These are phyloP conservation scores for Callyntrura sp. DNA, from an alignment of 2,888 invertebrate genomes.

Conservation along the genomic window DNA sequence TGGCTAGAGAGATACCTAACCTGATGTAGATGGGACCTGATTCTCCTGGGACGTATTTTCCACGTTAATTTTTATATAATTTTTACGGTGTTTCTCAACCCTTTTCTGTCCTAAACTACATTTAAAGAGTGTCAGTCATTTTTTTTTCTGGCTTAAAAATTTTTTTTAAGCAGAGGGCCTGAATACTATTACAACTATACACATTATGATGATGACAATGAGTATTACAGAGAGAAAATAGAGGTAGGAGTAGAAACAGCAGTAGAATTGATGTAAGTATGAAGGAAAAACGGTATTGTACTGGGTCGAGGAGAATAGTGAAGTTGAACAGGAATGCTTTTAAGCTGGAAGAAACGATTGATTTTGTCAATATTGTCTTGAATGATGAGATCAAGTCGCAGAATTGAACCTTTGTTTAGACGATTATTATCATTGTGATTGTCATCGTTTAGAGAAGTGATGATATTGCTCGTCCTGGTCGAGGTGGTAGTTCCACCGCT, in stretches of 20 bases:
- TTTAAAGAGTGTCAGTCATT: constrained; percentile 45
- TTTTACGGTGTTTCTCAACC: constrained; percentile 23
- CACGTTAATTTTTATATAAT: not conserved
- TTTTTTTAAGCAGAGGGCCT: constrained; percentile 19
- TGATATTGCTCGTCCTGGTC: not conserved
- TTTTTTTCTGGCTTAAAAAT: constrained; percentile 46
- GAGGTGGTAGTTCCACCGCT: constrained; percentile 14
- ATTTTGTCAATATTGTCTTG: constrained; percentile 83
- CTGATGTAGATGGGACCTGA: constrained; percentile 8
- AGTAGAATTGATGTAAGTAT: constrained; percentile 38
- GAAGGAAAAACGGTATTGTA: constrained; percentile 70
- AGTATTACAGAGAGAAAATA: constrained; percentile 26
- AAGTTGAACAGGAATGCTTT: constrained; percentile 82
- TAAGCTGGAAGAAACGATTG: constrained; percentile 82
- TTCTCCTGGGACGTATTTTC: not conserved
- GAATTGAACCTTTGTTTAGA: constrained; percentile 80
- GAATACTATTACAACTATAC: constrained; percentile 18
- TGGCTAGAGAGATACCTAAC: not conserved
- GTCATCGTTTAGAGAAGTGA: constrained; percentile 44
- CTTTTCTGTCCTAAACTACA: constrained; percentile 59
- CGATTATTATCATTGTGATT: constrained; percentile 66
- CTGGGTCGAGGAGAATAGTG: constrained; percentile 79
- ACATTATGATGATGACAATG: constrained; percentile 26
- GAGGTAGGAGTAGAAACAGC: constrained; percentile 31
- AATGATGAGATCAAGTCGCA: constrained; percentile 83